These are phyloP conservation scores for Brachionus sp. DNA, from an alignment of 1,140 invertebrate genomes.

Conservation along the genomic window DNA sequence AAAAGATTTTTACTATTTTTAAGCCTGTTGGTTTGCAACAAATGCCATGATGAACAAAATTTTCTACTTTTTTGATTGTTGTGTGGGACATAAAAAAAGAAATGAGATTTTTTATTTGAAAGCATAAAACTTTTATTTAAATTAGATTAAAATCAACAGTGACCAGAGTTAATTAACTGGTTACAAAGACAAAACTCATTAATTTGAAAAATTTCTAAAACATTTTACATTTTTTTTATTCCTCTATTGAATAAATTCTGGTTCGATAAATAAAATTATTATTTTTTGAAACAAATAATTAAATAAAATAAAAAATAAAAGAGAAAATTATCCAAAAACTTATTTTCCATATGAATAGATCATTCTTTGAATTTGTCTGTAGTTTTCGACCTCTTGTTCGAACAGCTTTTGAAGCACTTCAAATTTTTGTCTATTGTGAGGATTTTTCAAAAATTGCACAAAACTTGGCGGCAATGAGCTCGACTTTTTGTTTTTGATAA, in stretches of 20 bases:
- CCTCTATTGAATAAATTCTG: not conserved
- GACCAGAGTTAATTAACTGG: too few species aligned
- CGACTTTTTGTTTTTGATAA: slow-evolving; percentile 16
- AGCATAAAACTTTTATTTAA: too few species aligned
- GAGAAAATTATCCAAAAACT: not conserved
- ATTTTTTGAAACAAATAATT: not conserved
- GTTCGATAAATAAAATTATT: not conserved
- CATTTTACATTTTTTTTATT: not conserved
- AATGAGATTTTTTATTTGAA: too few species aligned
- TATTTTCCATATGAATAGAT: slow-evolving; percentile 23
- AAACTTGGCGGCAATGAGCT: not conserved
- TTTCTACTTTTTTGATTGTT: too few species aligned
- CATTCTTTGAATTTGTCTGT: slow-evolving; percentile 1
- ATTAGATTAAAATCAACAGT: too few species aligned
- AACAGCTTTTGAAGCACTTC: not conserved
- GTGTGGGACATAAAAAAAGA: too few species aligned
- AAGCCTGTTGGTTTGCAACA: too few species aligned
- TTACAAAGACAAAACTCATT: not conserved
- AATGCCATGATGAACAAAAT: too few species aligned
- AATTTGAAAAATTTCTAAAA: not conserved
- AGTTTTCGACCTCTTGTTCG: slow-evolving; percentile 20
- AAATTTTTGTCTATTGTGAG: not conserved
- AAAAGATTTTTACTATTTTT: too few species aligned
- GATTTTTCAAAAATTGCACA: not conserved
- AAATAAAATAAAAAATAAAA: not conserved